A percentile compares a stretch with the other conserved stretches of the same genome.
These are phyloP conservation scores for Lepus oiostolus DNA, from an alignment of 2,797 vertebrate genomes.

Conservation along the genomic window DNA sequence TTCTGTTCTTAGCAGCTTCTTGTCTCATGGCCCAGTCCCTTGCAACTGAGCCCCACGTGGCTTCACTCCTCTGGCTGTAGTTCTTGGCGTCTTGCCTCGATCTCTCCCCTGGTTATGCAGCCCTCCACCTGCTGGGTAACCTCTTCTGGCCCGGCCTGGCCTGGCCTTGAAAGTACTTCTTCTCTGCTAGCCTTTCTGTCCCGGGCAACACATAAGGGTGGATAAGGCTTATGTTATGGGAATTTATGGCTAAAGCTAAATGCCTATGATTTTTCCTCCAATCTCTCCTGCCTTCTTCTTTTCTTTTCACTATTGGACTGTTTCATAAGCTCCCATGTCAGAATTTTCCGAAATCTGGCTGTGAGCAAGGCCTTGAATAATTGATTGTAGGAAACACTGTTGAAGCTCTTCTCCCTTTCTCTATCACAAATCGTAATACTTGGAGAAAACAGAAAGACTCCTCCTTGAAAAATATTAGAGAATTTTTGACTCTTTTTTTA, in stretches of 20 bases:
- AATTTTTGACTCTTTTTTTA: neutral
- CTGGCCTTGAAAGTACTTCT: neutral
- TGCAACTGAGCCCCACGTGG: slow-evolving; percentile 26
- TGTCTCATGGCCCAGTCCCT: neutral
- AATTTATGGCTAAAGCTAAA: neutral
- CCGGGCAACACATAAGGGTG: neutral
- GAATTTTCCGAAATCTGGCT: slow-evolving; percentile 21
- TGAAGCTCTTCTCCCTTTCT: neutral
- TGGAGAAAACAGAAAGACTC: slow-evolving; percentile 5
- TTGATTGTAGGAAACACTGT: neutral
- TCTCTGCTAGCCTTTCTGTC: neutral
- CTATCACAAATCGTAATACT: neutral
- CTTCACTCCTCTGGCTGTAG: neutral
- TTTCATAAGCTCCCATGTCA: neutral
- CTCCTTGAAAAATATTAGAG: neutral
- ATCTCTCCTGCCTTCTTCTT: neutral
- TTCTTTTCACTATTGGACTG: neutral
- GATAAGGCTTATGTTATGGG: neutral
- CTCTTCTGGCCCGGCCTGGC: neutral
- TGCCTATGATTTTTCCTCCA: neutral
- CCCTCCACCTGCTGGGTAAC: neutral
- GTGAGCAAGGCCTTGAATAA: neutral
- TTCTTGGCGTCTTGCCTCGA: slow-evolving; percentile 2
- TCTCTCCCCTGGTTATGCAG: neutral
- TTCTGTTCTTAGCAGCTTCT: neutral